phyloP scores from a whole-genome alignment of 2,888 invertebrate species.

The Eristalis tenax region DNA sequence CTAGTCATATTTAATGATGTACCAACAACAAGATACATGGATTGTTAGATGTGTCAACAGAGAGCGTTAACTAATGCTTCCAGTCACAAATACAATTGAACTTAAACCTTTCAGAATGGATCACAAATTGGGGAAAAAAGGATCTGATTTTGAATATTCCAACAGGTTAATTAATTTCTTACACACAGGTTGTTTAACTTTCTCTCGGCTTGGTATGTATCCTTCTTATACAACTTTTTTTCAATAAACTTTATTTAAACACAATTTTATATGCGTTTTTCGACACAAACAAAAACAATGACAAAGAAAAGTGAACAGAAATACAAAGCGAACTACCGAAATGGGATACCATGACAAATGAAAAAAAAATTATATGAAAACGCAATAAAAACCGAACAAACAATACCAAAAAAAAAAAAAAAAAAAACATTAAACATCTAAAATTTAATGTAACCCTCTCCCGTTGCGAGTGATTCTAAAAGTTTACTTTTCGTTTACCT shows the following conservation, averaged over 20 bases:
- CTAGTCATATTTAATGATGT: neutral
- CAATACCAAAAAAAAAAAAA: neutral
- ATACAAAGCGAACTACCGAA: constrained; percentile 27
- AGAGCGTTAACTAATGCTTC: neutral
- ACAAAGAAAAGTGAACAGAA: constrained; percentile 14
- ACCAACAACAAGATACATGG: neutral
- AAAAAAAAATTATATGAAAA: constrained; percentile 22
- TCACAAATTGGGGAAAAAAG: constrained; percentile 22
- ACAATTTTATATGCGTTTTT: constrained; percentile 58
- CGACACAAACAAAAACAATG: neutral
- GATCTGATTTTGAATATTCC: constrained; percentile 59
- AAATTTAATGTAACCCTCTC: constrained; percentile 10
- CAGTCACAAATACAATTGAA: neutral
- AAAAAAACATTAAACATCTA: constrained; percentile 16
- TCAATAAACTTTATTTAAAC: constrained; percentile 9
- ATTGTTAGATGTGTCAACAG: neutral
- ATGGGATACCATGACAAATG: neutral
- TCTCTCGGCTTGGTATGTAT: constrained; percentile 69
- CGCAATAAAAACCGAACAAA: constrained; percentile 40
- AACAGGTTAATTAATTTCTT: constrained; percentile 66
- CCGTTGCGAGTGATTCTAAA: constrained; percentile 51
- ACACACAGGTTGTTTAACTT: constrained; percentile 68
- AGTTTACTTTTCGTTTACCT: constrained; percentile 62
- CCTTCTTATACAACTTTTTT: constrained; percentile 41
- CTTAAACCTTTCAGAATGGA: constrained; percentile 44